A percentile compares a stretch with the other conserved stretches of the same genome.
phyloP scores from a whole-genome alignment of 2,888 invertebrate genomes.

The Gnatocerus cornutus region DNA sequence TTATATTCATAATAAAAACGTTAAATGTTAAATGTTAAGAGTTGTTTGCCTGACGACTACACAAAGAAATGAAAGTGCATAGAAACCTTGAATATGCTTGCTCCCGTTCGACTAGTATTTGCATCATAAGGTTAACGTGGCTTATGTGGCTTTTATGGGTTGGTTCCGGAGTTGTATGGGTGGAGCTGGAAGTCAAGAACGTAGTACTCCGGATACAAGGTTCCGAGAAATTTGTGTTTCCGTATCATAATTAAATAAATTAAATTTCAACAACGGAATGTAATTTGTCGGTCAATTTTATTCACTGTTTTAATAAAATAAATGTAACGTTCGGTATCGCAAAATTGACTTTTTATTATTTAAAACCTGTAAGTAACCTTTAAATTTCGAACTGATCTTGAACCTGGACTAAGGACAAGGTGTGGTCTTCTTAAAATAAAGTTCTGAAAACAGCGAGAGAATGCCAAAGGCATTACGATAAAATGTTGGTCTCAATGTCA shows the following conservation, averaged over 20 bases:
- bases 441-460: constrained; percentile 18
- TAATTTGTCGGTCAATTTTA: neutral
- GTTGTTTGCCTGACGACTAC: constrained; percentile 39
- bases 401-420: constrained; percentile 45
- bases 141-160: constrained; percentile 41
- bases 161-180: constrained; percentile 33
- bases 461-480: neutral
- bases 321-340: too few relatives aligned
- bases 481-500: constrained; percentile 18
- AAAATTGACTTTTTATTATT: too few relatives aligned
- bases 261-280: neutral
- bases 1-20: constrained; percentile 47
- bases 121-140: constrained; percentile 51
- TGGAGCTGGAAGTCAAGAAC: constrained; percentile 11
- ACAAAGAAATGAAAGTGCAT: constrained; percentile 56
- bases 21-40: constrained; percentile 43
- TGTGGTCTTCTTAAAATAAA: constrained; percentile 39
- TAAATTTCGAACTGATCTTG: constrained; percentile 36
- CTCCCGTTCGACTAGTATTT: constrained; percentile 55
- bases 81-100: constrained; percentile 55
- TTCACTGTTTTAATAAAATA: too few relatives aligned
- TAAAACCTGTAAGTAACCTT: constrained; percentile 35
- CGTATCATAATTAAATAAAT: neutral
- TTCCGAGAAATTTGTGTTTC: neutral
- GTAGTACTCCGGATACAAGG: constrained; percentile 6